Percentiles rank a stretch among this genome's conserved stretches.
phyloP scores from a whole-genome alignment of 2,888 invertebrate species.

The Dynastes grantii region DNA sequence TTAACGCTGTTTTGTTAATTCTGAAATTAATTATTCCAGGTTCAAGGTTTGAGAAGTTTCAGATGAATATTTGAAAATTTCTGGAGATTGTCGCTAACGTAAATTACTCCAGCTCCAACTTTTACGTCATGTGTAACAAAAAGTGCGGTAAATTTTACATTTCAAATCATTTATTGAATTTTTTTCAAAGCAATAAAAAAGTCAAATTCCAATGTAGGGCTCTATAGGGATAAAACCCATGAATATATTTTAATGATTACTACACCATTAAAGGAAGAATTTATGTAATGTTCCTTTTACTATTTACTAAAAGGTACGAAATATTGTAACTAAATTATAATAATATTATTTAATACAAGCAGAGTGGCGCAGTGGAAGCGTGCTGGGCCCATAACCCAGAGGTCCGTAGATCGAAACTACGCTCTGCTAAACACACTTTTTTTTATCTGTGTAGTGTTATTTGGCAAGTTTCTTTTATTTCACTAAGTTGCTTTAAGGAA shows the following conservation, averaged over 20 bases:
- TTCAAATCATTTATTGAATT: neutral
- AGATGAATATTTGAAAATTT: no score
- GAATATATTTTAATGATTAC: neutral
- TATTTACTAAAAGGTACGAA: no score
- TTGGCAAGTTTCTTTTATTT: no score
- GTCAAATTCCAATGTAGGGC: no score
- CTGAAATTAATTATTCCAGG: no score
- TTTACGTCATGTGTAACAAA: neutral
- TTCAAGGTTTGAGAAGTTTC: no score
- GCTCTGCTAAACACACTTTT: constrained; percentile 76
- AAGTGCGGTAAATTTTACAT: neutral
- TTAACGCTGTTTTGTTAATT: no score
- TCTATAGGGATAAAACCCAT: no score
- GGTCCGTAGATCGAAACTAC: constrained; percentile 94
- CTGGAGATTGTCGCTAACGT: no score
- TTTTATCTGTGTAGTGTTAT: no score
- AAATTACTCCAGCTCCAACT: neutral
- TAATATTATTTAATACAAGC: constrained; percentile 68
- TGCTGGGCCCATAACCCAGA: constrained; percentile 92
- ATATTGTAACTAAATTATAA: neutral
- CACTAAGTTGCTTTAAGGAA: no score
- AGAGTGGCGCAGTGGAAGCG: constrained; percentile 90
- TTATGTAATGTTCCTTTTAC: neutral
- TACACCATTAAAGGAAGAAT: neutral
- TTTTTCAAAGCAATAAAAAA: neutral